Evolutionary conservation across 2,113 vertebrate genomes (phyloP).

Genomic region (Actinemys pallida): DNA sequence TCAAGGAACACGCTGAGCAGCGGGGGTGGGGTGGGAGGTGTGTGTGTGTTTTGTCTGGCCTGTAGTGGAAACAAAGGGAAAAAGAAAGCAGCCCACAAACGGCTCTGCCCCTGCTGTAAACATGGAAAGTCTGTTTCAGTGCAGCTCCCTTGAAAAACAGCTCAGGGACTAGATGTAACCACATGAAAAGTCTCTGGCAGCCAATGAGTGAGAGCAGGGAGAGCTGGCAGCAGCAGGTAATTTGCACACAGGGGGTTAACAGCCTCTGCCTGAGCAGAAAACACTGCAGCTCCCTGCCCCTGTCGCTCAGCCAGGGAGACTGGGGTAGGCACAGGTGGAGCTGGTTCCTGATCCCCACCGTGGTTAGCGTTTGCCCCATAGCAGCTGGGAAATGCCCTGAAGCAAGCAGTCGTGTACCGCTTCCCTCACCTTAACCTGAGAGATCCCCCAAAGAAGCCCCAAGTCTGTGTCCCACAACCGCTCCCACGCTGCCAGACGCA

Average conservation of each 20-base stretch:
- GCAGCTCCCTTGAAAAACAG: not conserved
- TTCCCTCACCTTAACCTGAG: not conserved
- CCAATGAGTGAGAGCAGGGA: not conserved
- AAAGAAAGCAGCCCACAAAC: not conserved
- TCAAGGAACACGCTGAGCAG: not conserved
- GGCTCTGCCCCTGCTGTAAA: not conserved
- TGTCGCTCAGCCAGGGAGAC: not conserved
- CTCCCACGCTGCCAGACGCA: not conserved
- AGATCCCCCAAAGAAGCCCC: not conserved
- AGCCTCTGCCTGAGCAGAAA: not conserved
- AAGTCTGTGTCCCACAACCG: not conserved
- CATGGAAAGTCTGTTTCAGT: not conserved
- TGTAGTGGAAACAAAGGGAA: not conserved
- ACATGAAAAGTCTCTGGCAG: not conserved
- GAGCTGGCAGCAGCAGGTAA: not conserved
- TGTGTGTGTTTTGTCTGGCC: not conserved
- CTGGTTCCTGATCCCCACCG: not conserved
- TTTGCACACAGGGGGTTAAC: not conserved
- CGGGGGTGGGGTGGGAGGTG: not conserved
- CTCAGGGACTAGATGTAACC: not conserved
- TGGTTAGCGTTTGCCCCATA: not conserved
- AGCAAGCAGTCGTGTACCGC: not conserved
- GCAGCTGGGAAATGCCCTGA: not conserved
- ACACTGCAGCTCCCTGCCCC: not conserved
- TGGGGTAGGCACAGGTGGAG: not conserved